Evolutionary conservation across 1,140 invertebrate genomes (phyloP).

Genomic region (Trypoxylus dichotomus): DNA sequence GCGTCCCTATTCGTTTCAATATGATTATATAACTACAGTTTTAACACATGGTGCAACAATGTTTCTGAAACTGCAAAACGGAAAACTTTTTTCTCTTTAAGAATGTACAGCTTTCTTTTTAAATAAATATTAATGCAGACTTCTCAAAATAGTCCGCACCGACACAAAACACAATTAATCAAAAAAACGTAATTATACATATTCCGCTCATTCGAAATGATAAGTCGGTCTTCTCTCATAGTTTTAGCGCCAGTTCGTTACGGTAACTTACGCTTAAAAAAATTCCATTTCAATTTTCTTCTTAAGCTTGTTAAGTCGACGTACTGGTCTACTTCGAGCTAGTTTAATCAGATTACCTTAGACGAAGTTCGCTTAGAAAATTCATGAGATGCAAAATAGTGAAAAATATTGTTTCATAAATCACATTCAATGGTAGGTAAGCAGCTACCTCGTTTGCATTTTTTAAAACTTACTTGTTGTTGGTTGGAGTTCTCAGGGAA

Average conservation of each 20-base stretch:
- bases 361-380: neutral
- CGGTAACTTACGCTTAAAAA: no score
- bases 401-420: neutral
- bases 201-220: neutral
- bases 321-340: neutral
- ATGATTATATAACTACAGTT: no score
- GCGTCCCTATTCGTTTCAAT: no score
- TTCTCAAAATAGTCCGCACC: neutral
- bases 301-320: neutral
- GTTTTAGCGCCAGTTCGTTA: neutral
- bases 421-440: neutral
- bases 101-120: no score
- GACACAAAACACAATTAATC: neutral
- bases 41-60: no score
- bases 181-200: neutral
- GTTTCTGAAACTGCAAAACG: no score
- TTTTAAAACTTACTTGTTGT: no score
- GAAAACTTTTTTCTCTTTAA: no score
- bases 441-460: no score
- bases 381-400: neutral
- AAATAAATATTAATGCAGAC: no score
- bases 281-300: neutral
- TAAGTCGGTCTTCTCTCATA: neutral
- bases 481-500: no score
- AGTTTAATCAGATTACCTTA: neutral